Evolutionary conservation across 2,113 vertebrate species (phyloP).

Genomic region (Pleuronectes platessa): DNA sequence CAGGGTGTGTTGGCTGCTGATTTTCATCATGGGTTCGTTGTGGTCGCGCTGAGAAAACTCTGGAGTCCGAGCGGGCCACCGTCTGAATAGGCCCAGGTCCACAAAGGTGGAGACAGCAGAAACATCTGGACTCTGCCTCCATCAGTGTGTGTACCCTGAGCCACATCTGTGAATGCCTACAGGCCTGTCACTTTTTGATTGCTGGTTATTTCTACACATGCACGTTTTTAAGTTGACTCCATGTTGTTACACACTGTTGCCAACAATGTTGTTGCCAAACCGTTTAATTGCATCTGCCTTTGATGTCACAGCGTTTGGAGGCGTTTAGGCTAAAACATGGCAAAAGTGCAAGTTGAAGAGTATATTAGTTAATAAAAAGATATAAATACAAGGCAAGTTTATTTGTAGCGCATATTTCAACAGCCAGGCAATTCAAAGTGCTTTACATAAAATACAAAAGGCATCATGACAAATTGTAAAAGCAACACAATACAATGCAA

Average conservation of each 20-base stretch:
- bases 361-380: too few species aligned
- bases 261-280: too few species aligned
- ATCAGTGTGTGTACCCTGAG: conserved; percentile 14
- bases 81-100: conserved; percentile 51
- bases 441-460: too few species aligned
- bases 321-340: too few species aligned
- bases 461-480: too few species aligned
- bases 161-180: conserved; percentile 32
- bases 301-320: too few species aligned
- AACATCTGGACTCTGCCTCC: conserved; percentile 52
- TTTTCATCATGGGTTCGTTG: conserved; percentile 36
- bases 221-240: not conserved
- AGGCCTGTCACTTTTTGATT: conserved; percentile 6
- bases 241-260: not conserved
- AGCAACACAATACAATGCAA: too few species aligned
- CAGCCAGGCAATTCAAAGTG: too few species aligned
- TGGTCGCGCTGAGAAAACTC: conserved; percentile 58
- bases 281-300: too few species aligned
- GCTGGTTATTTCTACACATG: not conserved
- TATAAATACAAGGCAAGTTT: too few species aligned
- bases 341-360: too few species aligned
- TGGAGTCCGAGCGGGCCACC: conserved; percentile 57
- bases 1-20: conserved; percentile 9
- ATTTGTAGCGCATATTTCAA: too few species aligned
- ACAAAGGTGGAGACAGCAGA: conserved; percentile 61